Evolutionary conservation across 64 coral and sea anemone species (phyloP).

Genomic region (Stichodactyla mertensii): DNA sequence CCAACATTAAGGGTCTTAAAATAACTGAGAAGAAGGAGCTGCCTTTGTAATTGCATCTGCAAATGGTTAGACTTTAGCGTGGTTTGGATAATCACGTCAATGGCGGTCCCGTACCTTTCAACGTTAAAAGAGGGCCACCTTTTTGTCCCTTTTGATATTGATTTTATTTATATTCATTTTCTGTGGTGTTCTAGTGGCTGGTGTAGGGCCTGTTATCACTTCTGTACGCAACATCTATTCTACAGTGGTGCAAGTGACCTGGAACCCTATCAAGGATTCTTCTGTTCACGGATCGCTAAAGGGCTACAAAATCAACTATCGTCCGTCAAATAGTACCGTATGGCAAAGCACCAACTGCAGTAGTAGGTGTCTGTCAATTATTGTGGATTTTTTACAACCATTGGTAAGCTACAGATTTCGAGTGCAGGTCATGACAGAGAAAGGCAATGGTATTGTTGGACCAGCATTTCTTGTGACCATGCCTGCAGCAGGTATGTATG

Average conservation of each 20-base stretch:
- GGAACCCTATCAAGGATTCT: neutral
- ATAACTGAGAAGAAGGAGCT: too few species aligned
- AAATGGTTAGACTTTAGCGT: too few species aligned
- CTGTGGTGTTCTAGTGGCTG: neutral
- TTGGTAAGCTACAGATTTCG: neutral
- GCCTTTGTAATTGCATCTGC: too few species aligned
- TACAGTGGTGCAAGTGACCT: neutral
- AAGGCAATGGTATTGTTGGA: neutral
- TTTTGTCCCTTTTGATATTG: neutral
- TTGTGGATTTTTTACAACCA: neutral
- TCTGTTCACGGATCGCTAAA: neutral
- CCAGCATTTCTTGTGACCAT: neutral
- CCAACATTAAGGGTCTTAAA: too few species aligned
- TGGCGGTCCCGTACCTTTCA: too few species aligned
- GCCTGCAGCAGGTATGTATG: neutral
- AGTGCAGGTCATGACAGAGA: neutral
- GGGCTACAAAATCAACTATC: slow-evolving; percentile 8
- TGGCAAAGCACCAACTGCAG: neutral
- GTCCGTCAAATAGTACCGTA: neutral
- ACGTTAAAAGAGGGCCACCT: too few species aligned
- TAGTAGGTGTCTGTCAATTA: neutral
- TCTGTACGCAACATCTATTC: neutral
- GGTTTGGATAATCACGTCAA: too few species aligned
- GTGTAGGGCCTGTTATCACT: neutral
- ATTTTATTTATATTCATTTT: neutral